Evolutionary conservation across 2,113 vertebrate genomes (phyloP), one percentile per base, ranked within the genome.

Genomic region (Setophaga coronata): DNA sequence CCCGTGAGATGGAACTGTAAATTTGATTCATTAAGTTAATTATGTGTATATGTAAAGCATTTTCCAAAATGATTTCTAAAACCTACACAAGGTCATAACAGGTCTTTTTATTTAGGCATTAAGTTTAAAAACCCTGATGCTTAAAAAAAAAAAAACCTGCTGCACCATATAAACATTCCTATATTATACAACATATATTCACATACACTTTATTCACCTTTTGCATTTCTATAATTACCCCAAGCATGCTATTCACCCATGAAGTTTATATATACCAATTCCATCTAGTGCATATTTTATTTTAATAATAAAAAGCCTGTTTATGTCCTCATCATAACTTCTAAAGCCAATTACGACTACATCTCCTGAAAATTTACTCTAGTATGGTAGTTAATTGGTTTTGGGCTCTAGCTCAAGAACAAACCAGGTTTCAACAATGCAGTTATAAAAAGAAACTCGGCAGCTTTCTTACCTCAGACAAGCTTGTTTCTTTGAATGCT

Each of bases 11-110:
- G 29, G 34, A 85, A 72, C 33, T 61, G 65, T 84, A 93, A 94
- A 95, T 87, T 86, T 95, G 81, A 96, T 87, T 95, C 77, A 92
- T 95, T 96, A 93, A 74, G 31, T 95, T 91, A 96, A 96, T 88
- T 89, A 74, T 58, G 19, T 83, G 62, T 58, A 90, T 91, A 66
- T 80, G 57, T 69, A 97, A 95, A 90, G 31, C 80, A 77, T 80
- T 88, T 94, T 78, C 36, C 19, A 76, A 79, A 94, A 95, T 34
- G 0, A 57, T 94, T 95, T 93, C 54, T 70, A 79, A 93, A 95
- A 76, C 69, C 50, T 90, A 56, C 65, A 72, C 45, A 94, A 97
- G 89, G 91, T 97, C 90, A 95, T 56, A 90, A 53, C 24, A 89
- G 82, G 28, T 17, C 24, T 87, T 95, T 91, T 71, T 15, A 69